Evolutionary conservation across 2,888 invertebrate genomes (phyloP).

Genomic region (Sphaerophoria rueppellii): DNA sequence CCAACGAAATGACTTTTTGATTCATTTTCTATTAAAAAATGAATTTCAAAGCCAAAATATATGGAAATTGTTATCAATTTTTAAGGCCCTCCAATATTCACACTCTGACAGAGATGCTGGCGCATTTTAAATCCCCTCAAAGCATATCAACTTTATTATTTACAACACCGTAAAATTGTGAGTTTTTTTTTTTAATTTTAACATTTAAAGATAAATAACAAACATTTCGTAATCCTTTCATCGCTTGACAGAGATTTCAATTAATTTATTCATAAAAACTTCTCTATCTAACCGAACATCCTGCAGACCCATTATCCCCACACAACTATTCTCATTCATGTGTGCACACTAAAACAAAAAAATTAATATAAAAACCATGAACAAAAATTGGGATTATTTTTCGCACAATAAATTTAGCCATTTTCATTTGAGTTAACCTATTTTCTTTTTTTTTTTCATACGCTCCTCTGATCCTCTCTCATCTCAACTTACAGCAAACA

Average conservation of each 20-base stretch:
- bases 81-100: no score
- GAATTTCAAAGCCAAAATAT: no score
- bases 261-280: not conserved
- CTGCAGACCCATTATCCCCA: not conserved
- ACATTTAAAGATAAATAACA: no score
- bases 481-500: not conserved
- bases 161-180: not conserved
- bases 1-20: no score
- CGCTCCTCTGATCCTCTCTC: not conserved
- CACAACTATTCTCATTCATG: not conserved
- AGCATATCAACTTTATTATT: no score
- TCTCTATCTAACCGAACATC: not conserved
- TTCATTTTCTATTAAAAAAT: no score
- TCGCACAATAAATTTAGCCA: constrained; percentile 48
- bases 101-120: no score
- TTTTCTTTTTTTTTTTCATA: not conserved
- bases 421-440: constrained; percentile 48
- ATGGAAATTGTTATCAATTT: no score
- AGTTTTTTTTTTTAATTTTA: no score
- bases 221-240: not conserved
- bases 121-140: no score
- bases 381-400: constrained; percentile 15
- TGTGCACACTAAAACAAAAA: not conserved
- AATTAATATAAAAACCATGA: constrained; percentile 25
- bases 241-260: not conserved